phyloP scores from a whole-genome alignment of 92 coral and sea anemone species.

The Porites divaricata region DNA sequence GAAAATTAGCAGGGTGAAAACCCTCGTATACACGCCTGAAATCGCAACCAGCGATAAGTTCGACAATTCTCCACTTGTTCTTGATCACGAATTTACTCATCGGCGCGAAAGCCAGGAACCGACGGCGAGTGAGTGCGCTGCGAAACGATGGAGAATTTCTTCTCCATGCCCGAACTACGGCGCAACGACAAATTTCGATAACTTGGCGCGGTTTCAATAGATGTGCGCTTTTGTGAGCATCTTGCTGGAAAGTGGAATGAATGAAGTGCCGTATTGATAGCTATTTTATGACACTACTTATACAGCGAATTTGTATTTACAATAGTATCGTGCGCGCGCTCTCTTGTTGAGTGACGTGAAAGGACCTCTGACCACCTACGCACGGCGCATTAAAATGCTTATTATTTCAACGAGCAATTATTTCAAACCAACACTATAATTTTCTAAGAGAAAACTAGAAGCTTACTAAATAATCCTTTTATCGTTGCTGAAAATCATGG shows the following conservation, averaged over 20 bases:
- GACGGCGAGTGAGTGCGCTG: slow-evolving; percentile 1
- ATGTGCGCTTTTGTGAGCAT: slow-evolving; percentile 18
- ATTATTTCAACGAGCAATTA: slow-evolving; percentile 18
- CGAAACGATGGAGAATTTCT: slow-evolving; percentile 5
- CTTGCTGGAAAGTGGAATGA: slow-evolving; percentile 17
- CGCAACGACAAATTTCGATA: neutral
- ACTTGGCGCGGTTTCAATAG: neutral
- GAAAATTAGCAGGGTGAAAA: neutral
- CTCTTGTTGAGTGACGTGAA: slow-evolving; percentile 25
- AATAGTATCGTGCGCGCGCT: slow-evolving; percentile 45
- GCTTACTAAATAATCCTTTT: neutral
- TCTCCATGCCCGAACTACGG: slow-evolving; percentile 6
- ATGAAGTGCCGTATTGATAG: slow-evolving; percentile 16
- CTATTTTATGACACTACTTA: slow-evolving; percentile 25
- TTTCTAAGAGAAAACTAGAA: neutral
- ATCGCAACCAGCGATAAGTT: slow-evolving; percentile 22
- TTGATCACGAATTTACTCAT: slow-evolving; percentile 6
- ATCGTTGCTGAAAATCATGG: neutral
- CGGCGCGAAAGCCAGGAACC: neutral
- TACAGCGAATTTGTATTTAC: slow-evolving; percentile 6
- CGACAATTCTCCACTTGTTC: slow-evolving; percentile 5
- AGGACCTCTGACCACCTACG: slow-evolving; percentile 11
- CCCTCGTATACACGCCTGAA: slow-evolving; percentile 10
- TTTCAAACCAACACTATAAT: slow-evolving; percentile 24
- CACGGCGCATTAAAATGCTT: slow-evolving; percentile 21